Conservation (phyloP, 2,888 invertebrate species). For the Anthophora plumipes region DNA sequence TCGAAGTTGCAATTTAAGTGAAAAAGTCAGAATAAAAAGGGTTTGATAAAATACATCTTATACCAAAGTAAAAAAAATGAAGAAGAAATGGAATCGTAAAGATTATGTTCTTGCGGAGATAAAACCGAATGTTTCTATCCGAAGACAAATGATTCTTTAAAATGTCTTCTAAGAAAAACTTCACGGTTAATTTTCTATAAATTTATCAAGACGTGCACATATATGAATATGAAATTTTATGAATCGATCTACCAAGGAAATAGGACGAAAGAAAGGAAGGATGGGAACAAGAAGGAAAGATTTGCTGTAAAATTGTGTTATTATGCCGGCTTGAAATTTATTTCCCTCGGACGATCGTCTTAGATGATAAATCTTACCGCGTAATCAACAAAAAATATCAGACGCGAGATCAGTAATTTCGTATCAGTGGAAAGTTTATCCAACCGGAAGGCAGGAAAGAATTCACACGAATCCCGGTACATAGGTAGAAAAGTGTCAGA, state of each 20-base stretch:
- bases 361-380: not conserved
- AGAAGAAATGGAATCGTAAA: not conserved
- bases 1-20: slow-evolving; percentile 1
- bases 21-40: slow-evolving; percentile 10
- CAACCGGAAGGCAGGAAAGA: too few species aligned
- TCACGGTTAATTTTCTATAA: not conserved
- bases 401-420: not conserved
- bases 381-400: not conserved
- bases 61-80: slow-evolving; percentile 10
- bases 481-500: not conserved
- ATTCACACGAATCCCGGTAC: not conserved
- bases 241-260: not conserved
- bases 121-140: not conserved
- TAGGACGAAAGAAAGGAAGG: not conserved
- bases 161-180: not conserved
- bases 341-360: not conserved
- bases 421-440: not conserved
- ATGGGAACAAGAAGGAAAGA: not conserved
- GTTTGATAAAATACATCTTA: slow-evolving; percentile 29
- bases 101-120: not conserved
- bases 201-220: not conserved
- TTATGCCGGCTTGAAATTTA: not conserved
- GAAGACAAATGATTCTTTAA: not conserved
- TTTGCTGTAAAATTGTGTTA: not conserved
- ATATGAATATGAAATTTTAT: not conserved